Evolutionary conservation across 1,140 invertebrate genomes (phyloP), one percentile per base, ranked within the genome.

Genomic region (Hestina assimilis): DNA sequence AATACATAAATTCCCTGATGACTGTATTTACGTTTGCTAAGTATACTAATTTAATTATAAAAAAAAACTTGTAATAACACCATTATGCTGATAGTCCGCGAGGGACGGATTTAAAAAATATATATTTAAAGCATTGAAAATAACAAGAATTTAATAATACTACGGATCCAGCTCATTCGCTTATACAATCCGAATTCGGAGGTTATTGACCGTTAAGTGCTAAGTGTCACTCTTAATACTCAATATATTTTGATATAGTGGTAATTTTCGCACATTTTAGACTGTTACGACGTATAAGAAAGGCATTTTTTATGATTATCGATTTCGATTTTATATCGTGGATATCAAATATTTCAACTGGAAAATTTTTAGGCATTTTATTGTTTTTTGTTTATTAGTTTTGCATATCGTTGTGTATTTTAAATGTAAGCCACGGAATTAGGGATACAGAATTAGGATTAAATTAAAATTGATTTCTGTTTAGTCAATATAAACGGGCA

Each of bases 221-320:
- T 68, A 67, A 76, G 56, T 76, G 69, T 70, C 71, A 71, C 60
- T 57, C 69, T 66, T 69, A 69, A 69, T 68, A 62, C 63, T 48
- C 62, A 59, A 62, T 76, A 70, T 71, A 66, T 71, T 72, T 63
- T 62, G 61, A 69, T 74, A 70, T 69, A 72, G 54, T 58, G 50
- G 53, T 61, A 31, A 66, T 67, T 61, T 69, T 60, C 56, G 48
- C 61, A 63, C 55, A 41, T 63, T 65, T n/a, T 62, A 38, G 47
- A 51, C 35, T 69, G 35, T 45, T 46, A 46, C 21, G 46, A 12
- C 4, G 7, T 52, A 43, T 50, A 41, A 45, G 41, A 61, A 45
- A 59, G 19, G 20, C 40, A 43, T 50, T 42, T n/a, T 45, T 60
- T 55, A 43, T 38, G 21, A 29, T 48, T 52, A 29, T 53, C 33